Conservation (phyloP, 2,113 vertebrate genomes). For the Hemiprocne comata region DNA sequence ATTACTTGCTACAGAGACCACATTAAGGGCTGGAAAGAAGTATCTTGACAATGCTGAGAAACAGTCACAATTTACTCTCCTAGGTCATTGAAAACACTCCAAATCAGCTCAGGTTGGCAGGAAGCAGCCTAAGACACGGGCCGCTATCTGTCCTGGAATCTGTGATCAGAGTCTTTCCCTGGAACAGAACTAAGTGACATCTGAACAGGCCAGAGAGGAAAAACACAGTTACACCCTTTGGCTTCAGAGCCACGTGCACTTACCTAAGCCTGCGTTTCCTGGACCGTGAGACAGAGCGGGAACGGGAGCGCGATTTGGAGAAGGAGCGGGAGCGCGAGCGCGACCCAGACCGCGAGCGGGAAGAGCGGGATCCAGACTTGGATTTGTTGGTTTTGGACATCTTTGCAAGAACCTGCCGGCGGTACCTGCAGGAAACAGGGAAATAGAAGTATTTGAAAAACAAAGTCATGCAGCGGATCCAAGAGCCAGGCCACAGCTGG, state of each 20-base stretch:
- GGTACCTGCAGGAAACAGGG: conserved; percentile 42
- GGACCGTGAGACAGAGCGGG: conserved; percentile 90
- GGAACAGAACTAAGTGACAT: background rate
- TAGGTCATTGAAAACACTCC: background rate
- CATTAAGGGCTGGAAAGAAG: background rate
- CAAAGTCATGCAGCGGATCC: background rate
- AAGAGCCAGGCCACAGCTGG: background rate
- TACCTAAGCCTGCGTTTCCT: conserved; percentile 93
- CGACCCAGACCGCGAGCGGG: conserved; percentile 87
- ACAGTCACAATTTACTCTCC: background rate
- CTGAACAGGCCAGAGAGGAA: background rate
- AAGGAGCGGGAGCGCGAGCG: conserved; percentile 89
- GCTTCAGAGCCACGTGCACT: background rate
- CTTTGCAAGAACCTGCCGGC: conserved; percentile 68
- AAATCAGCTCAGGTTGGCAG: background rate
- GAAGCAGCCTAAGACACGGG: background rate
- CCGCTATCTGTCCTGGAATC: background rate
- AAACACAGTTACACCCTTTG: background rate
- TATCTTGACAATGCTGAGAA: background rate
- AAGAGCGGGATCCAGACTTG: conserved; percentile 88
- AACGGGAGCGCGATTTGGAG: conserved; percentile 88
- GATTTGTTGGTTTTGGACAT: conserved; percentile 96
- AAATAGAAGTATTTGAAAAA: background rate
- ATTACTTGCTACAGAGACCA: background rate
- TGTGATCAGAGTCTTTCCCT: background rate